Evolutionary conservation across 2,888 invertebrate genomes (phyloP).

Genomic region (Drosophila prostipennis): DNA sequence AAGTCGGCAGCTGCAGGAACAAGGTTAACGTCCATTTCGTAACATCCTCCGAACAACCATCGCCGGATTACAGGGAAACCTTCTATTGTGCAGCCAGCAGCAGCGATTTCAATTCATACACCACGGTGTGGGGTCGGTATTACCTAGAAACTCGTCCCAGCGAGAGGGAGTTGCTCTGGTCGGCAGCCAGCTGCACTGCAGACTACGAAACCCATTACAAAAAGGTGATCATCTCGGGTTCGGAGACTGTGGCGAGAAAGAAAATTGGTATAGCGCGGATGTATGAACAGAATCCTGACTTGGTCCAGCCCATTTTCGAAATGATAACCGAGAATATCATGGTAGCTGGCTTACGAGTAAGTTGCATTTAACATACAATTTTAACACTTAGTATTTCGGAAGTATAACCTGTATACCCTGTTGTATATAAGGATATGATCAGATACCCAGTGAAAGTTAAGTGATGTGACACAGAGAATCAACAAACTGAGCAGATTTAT

Average conservation of each 20-base stretch:
- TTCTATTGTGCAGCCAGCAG: conserved; percentile 68
- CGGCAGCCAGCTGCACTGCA: conserved; percentile 88
- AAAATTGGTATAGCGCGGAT: conserved; percentile 82
- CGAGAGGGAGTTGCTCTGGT: conserved; percentile 88
- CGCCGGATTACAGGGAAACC: conserved; percentile 70
- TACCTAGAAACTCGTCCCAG: conserved; percentile 87
- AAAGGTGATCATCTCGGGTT: conserved; percentile 84
- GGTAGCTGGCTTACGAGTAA: conserved; percentile 66
- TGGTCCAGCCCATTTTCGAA: conserved; percentile 64
- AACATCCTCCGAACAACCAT: conserved; percentile 24
- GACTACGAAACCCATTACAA: conserved; percentile 85
- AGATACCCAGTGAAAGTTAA: no score
- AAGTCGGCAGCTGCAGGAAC: conserved; percentile 85
- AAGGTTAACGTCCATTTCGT: conserved; percentile 83
- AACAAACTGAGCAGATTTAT: no score
- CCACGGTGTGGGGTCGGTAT: conserved; percentile 83
- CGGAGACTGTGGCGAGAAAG: conserved; percentile 57
- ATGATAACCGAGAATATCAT: conserved; percentile 56
- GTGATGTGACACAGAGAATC: no score
- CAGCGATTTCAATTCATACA: conserved; percentile 26
- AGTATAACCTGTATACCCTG: no score
- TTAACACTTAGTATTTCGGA: no score
- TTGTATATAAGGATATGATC: no score
- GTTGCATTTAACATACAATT: conserved; percentile 33
- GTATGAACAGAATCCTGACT: conserved; percentile 85